Evolutionary conservation across 2,113 vertebrate genomes (phyloP), one percentile per base, ranked within the genome.

Genomic region (Zingel zingel): DNA sequence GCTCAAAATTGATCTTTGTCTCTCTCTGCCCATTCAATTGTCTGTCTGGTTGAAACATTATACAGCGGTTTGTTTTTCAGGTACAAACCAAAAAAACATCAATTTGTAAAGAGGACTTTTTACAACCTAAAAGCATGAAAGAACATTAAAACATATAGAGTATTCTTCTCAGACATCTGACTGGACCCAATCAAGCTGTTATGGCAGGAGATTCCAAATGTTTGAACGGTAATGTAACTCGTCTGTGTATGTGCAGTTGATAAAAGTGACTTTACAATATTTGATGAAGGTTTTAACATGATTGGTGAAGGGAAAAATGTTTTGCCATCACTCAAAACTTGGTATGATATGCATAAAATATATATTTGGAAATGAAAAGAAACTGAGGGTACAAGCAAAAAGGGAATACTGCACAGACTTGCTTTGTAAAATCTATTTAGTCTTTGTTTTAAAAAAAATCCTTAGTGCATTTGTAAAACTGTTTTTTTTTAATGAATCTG

Each of bases 381-480:
- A 54, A 69, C 25, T 1, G n/a, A 62, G 53, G 74, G 30, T 33
- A 59, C 9, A 66, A 57, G 25, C n/a, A 53, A 16, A 80, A 48
- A 12, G 15, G 21, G 59, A 67, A 78, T 12, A 81, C 68, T 67
- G 67, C 62, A 84, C 23, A 68, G 21, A 64, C 10, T n/a, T 23
- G 8, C 5, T 48, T n/a, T 59, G 33, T 76, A 48, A 85, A 75
- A 48, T 73, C 47, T 57, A 23, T 27, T 50, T 6, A 54, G 33
- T 57, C 11, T 68, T 51, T 43, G 3, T 21, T 25, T 73, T 25
- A 56, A 62, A 76, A 70, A 61, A 70, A 74, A 71, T 33, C 18
- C 57, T 18, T 79, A 80, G 78, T 86, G 86, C 82, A 86, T 81
- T 74, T 74, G 50, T 84, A 59, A 83, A 81, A 78, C 62, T 50